Conservation (phyloP, 2,888 invertebrate genomes). For the Leucoptera coffeella region DNA sequence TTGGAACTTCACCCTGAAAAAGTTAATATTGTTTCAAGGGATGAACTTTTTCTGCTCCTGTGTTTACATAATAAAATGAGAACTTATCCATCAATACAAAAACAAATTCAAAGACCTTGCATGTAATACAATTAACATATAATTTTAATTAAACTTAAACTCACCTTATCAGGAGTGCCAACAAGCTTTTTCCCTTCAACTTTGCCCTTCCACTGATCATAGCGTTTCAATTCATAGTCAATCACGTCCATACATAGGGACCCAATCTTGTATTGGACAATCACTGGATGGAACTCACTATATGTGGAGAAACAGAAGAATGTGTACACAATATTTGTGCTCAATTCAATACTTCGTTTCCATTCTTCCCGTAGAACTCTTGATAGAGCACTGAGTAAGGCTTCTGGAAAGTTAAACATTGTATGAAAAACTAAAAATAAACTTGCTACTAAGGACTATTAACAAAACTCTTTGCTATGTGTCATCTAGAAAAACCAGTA, state of each 20-base stretch:
- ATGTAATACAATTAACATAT: too few relatives aligned
- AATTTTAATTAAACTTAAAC: background rate
- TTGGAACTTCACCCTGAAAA: slow-evolving; percentile 57
- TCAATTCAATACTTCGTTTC: slow-evolving; percentile 92
- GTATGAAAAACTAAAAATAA: slow-evolving; percentile 4
- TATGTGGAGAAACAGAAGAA: slow-evolving; percentile 97
- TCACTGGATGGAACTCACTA: slow-evolving; percentile 88
- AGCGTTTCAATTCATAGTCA: slow-evolving; percentile 89
- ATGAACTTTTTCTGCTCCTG: too few relatives aligned
- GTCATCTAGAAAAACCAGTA: background rate
- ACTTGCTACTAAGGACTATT: slow-evolving; percentile 5
- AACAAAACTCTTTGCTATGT: slow-evolving; percentile 6
- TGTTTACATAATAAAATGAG: too few relatives aligned
- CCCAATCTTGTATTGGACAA: slow-evolving; percentile 95
- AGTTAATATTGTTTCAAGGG: slow-evolving; percentile 4
- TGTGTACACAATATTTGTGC: slow-evolving; percentile 93
- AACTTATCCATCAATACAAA: too few relatives aligned
- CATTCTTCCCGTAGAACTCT: slow-evolving; percentile 96
- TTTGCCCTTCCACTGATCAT: slow-evolving; percentile 83
- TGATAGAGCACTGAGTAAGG: slow-evolving; percentile 89
- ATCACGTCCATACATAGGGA: slow-evolving; percentile 95
- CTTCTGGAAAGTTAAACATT: slow-evolving; percentile 57
- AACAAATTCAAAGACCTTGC: too few relatives aligned
- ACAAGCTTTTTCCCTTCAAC: slow-evolving; percentile 43
- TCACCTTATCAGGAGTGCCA: slow-evolving; percentile 38